Percentiles rank a stretch among this genome's conserved stretches.
Evolutionary conservation across 2,888 invertebrate genomes (phyloP).

Genomic region (Onchidella celtica): DNA sequence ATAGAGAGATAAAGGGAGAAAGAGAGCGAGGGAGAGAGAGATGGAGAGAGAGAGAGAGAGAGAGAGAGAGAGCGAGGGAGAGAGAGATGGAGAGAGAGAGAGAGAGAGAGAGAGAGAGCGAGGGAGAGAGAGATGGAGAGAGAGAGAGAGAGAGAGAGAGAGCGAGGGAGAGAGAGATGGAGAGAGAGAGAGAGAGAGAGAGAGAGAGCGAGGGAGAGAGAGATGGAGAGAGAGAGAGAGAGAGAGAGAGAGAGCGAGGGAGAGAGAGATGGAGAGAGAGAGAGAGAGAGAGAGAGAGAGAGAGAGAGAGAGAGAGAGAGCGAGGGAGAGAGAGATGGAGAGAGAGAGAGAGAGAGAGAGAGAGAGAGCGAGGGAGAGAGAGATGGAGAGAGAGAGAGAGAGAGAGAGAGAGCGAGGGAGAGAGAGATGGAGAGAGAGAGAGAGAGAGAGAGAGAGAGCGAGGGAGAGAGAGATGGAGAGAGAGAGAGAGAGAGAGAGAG

Average conservation of each 20-base stretch:
- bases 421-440: background rate
- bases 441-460: constrained; percentile 13
- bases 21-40: background rate
- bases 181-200: background rate
- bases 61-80: background rate
- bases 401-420: no score
- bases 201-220: constrained; percentile 12
- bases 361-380: no score
- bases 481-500: background rate
- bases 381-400: no score
- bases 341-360: background rate
- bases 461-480: constrained; percentile 15
- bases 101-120: background rate
- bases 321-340: background rate
- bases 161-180: no score
- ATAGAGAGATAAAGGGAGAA: background rate
- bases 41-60: background rate
- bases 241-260: background rate
- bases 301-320: background rate
- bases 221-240: constrained; percentile 16
- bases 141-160: no score
- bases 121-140: no score
- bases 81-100: background rate
- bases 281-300: background rate
- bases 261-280: background rate